A percentile compares a stretch with the other conserved stretches of the same genome.
These are phyloP conservation scores for Trichacis sp. DNA, from an alignment of 2,888 invertebrate genomes.

Conservation along the genomic window DNA sequence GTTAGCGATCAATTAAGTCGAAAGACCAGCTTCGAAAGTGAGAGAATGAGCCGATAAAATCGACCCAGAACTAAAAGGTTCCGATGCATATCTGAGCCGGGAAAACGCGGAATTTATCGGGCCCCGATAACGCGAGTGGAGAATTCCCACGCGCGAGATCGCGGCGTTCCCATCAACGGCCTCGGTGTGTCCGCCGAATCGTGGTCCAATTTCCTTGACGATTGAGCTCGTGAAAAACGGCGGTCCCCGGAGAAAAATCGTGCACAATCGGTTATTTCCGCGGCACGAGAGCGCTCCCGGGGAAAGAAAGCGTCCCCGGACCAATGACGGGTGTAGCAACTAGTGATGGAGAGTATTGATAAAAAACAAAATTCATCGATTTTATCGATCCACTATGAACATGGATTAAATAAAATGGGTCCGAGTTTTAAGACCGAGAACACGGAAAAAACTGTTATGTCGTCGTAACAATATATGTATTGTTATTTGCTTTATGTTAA, in stretches of 20 bases:
- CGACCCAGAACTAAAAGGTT: conserved; percentile 36
- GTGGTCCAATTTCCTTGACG: conserved; percentile 35
- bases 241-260: conserved; percentile 11
- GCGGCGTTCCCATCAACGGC: conserved; percentile 38
- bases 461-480: no score
- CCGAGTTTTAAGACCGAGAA: no score
- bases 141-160: conserved; percentile 42
- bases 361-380: no score
- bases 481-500: no score
- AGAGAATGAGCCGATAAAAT: conserved; percentile 38
- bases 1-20: background rate
- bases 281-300: background rate
- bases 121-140: conserved; percentile 40
- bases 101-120: conserved; percentile 42
- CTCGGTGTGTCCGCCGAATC: conserved; percentile 20
- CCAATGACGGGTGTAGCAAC: no score
- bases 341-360: no score
- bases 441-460: no score
- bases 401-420: no score
- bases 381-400: no score
- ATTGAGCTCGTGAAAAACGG: conserved; percentile 18
- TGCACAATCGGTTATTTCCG: conserved; percentile 5
- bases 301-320: conserved; percentile 23
- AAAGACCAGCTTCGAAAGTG: conserved; percentile 2
- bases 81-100: conserved; percentile 39